phyloP scores from a whole-genome alignment of 2,888 invertebrate genomes.

The Caradrina kadenii region DNA sequence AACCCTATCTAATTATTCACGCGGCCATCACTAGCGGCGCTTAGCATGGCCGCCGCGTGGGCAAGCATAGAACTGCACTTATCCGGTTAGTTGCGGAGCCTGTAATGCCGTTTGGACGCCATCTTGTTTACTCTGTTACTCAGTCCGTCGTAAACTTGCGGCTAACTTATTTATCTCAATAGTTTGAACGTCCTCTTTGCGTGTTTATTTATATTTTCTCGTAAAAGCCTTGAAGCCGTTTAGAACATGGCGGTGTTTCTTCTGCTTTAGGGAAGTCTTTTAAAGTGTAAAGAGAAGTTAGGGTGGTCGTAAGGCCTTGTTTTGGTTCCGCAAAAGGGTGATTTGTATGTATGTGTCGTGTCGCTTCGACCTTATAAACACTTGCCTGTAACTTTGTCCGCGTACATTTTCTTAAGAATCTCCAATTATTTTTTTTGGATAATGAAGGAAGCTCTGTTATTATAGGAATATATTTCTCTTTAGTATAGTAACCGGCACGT shows the following conservation, averaged over 20 bases:
- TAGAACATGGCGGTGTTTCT: slow-evolving; percentile 1
- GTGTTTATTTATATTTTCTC: slow-evolving; percentile 44
- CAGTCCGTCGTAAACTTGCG: slow-evolving; percentile 41
- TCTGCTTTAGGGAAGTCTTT: slow-evolving; percentile 14
- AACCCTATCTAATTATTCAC: slow-evolving; percentile 16
- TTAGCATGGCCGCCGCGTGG: slow-evolving; percentile 28
- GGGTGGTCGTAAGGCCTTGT: not conserved
- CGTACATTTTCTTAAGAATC: too few relatives aligned
- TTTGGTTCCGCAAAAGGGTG: not conserved
- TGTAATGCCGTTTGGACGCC: slow-evolving; percentile 39
- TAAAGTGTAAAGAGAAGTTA: slow-evolving; percentile 31
- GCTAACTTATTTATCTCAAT: slow-evolving; percentile 58
- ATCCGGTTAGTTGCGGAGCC: slow-evolving; percentile 42
- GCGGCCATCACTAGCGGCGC: slow-evolving; percentile 32
- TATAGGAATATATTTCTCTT: too few relatives aligned
- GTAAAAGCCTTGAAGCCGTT: slow-evolving; percentile 37
- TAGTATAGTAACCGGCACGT: too few relatives aligned
- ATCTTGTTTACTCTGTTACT: slow-evolving; percentile 41
- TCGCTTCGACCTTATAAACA: not conserved
- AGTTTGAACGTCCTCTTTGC: slow-evolving; percentile 37
- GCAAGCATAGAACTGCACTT: slow-evolving; percentile 53
- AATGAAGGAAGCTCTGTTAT: too few relatives aligned
- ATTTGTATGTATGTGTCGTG: not conserved
- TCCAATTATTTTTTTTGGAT: too few relatives aligned
- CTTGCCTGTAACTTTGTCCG: too few relatives aligned